Conservation (phyloP, 2,797 vertebrate species). For the Sylvia borin region DNA sequence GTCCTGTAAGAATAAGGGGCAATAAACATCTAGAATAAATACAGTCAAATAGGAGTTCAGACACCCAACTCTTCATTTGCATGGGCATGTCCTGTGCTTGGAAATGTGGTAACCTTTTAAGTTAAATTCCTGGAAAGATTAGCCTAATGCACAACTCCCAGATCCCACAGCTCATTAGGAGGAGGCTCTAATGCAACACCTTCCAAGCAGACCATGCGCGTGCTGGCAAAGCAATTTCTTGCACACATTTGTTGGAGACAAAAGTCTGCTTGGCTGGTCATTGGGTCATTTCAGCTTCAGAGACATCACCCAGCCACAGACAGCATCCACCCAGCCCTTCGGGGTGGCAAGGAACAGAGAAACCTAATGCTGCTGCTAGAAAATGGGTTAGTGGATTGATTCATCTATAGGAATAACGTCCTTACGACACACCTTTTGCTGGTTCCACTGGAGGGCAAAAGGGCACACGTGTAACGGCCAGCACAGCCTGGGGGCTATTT, state of each 20-base stretch:
- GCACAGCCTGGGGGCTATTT: background rate
- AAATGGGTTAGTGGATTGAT: background rate
- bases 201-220: accelerated
- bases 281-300: background rate
- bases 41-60: constrained; percentile 16
- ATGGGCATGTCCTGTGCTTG: background rate
- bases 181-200: background rate
- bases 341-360: background rate
- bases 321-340: background rate
- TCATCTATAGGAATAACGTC: background rate
- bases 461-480: accelerated
- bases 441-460: background rate
- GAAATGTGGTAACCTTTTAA: constrained; percentile 28
- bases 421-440: background rate
- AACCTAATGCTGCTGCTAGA: background rate
- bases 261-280: background rate
- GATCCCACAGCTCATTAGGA: constrained; percentile 13
- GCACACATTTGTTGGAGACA: background rate
- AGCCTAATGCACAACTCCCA: background rate
- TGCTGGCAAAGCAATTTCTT: background rate
- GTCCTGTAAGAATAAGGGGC: background rate
- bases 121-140: constrained; percentile 48
- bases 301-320: background rate
- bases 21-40: constrained; percentile 22
- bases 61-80: background rate